These are phyloP conservation scores for Argyra leucocephala DNA, from an alignment of 2,888 invertebrate genomes.

Conservation along the genomic window DNA sequence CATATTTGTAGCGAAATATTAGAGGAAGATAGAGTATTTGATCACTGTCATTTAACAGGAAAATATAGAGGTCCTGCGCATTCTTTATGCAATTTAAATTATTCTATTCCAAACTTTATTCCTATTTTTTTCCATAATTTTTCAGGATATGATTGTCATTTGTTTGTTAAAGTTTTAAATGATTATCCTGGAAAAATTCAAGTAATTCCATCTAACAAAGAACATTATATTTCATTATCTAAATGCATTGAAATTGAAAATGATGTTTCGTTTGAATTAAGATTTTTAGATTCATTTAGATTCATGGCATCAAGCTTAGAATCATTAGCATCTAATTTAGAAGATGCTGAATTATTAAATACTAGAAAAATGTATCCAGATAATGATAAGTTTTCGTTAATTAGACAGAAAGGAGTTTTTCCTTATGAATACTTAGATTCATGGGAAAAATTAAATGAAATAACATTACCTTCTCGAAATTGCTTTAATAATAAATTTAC, in stretches of 20 bases:
- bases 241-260: constrained; percentile 21
- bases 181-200: constrained; percentile 13
- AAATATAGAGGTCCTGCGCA: constrained; percentile 25
- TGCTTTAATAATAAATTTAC: constrained; percentile 6
- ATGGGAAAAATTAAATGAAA: no score
- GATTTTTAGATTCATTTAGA: constrained; percentile 15
- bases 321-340: no score
- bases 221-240: constrained; percentile 31
- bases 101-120: constrained; percentile 16
- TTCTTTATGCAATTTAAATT: neutral
- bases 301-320: constrained; percentile 15
- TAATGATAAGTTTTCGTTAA: neutral
- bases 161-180: constrained; percentile 26
- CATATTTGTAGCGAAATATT: neutral
- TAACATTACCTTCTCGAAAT: constrained; percentile 9
- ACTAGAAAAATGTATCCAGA: no score
- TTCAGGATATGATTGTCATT: constrained; percentile 29
- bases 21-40: constrained; percentile 13
- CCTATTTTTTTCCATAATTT: neutral
- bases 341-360: no score
- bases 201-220: constrained; percentile 30
- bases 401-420: constrained; percentile 9
- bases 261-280: constrained; percentile 9
- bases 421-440: constrained; percentile 15
- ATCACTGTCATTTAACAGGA: constrained; percentile 23